Evolutionary conservation across 2,113 vertebrate species (phyloP).

Genomic region (Pedetes capensis): DNA sequence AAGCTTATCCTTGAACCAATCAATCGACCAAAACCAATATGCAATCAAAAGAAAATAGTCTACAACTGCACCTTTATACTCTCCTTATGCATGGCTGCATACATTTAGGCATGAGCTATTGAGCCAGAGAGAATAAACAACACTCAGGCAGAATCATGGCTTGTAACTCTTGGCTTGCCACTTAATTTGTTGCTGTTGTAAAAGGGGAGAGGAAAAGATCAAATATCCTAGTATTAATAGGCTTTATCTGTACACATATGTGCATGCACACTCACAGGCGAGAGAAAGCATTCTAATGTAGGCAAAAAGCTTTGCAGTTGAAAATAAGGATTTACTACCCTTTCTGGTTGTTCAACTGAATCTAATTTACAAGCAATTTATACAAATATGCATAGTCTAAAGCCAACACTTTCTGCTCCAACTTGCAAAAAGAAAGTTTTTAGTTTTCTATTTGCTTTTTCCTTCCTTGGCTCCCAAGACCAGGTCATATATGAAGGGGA

Average conservation of each 20-base stretch:
- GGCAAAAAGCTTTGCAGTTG: not conserved
- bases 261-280: not conserved
- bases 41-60: not conserved
- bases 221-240: not conserved
- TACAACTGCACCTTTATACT: not conserved
- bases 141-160: not conserved
- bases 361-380: constrained; percentile 12
- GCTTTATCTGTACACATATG: not conserved
- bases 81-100: not conserved
- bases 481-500: not conserved
- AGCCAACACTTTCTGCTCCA: not conserved
- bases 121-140: not conserved
- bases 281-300: not conserved
- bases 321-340: not conserved
- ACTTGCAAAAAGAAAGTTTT: not conserved
- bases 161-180: not conserved
- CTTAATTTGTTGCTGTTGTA: not conserved
- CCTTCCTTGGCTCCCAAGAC: not conserved
- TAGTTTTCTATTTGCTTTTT: not conserved
- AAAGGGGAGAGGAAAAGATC: not conserved
- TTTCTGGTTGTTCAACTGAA: not conserved
- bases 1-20: not conserved
- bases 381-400: not conserved
- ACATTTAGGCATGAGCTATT: not conserved
- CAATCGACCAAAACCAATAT: not conserved